phyloP scores from a whole-genome alignment of 2,113 vertebrate species.

The Lycocorax pyrrhopterus region DNA sequence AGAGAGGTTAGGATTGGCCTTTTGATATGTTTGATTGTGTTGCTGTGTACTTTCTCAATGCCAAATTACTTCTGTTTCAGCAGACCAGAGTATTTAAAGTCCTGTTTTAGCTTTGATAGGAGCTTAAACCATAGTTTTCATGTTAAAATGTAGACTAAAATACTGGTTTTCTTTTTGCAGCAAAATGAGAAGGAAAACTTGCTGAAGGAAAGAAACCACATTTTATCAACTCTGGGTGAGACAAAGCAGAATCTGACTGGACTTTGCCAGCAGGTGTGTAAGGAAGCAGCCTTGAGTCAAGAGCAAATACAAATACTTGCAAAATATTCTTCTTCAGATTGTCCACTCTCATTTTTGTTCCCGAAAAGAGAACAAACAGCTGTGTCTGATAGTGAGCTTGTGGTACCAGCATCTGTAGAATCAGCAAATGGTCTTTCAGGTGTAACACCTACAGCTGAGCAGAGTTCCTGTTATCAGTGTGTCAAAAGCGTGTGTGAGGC shows the following conservation, averaged over 20 bases:
- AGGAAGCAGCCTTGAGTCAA: slow-evolving; percentile 78
- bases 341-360: slow-evolving; percentile 79
- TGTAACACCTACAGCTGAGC: slow-evolving; percentile 28
- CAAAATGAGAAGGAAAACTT: slow-evolving; percentile 86
- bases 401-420: not conserved
- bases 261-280: slow-evolving; percentile 84
- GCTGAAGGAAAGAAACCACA: slow-evolving; percentile 83
- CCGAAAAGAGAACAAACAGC: slow-evolving; percentile 67
- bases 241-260: slow-evolving; percentile 85
- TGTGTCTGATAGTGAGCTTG: slow-evolving; percentile 42
- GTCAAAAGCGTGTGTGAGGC: not conserved
- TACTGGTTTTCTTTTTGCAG: slow-evolving; percentile 60
- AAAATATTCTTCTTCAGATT: slow-evolving; percentile 82
- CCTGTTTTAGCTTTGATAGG: not conserved
- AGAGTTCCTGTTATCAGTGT: not conserved
- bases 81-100: not conserved
- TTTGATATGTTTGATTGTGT: not conserved
- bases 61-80: not conserved
- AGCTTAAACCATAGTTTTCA: not conserved
- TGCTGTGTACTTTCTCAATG: not conserved
- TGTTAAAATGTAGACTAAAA: not conserved
- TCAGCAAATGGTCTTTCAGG: slow-evolving; percentile 52
- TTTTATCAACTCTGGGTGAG: slow-evolving; percentile 85
- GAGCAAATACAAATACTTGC: slow-evolving; percentile 86
- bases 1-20: not conserved